phyloP scores from a whole-genome alignment of 2,797 vertebrate genomes.

The Esox lucius region DNA sequence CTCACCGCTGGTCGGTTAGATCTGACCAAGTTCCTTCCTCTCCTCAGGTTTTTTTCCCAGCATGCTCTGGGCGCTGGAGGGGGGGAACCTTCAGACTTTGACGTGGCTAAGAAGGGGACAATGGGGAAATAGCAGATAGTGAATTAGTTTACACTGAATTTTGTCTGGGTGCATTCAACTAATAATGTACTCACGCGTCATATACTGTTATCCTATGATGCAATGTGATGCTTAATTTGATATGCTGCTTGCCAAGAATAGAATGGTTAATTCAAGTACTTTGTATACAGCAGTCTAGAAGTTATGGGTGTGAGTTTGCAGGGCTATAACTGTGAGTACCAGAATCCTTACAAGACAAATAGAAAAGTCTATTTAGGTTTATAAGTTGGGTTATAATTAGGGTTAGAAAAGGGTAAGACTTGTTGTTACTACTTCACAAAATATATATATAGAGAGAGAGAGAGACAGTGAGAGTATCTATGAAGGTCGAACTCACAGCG shows the following conservation, averaged over 20 bases:
- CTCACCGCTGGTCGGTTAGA: constrained; percentile 88
- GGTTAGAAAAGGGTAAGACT: too few relatives aligned
- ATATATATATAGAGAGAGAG: too few relatives aligned
- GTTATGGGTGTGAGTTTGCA: background rate
- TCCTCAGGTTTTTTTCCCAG: constrained; percentile 84
- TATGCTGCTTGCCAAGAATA: background rate
- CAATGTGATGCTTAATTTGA: background rate
- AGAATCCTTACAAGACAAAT: too few relatives aligned
- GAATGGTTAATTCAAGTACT: background rate
- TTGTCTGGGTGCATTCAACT: background rate
- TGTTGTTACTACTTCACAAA: too few relatives aligned
- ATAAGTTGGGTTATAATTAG: too few relatives aligned
- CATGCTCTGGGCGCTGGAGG: constrained; percentile 85
- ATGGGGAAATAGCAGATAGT: constrained; percentile 35
- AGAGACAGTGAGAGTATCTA: background rate
- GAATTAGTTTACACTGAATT: background rate
- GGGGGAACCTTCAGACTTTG: constrained; percentile 90
- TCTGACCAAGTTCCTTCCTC: constrained; percentile 84
- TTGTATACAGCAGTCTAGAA: background rate
- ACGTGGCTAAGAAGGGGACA: constrained; percentile 79
- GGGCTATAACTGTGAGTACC: too few relatives aligned
- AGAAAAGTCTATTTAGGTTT: too few relatives aligned
- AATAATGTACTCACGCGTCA: background rate
- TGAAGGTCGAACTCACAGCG: constrained; percentile 82
- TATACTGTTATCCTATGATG: background rate